These are phyloP conservation scores for Rhopalosiphum maidis DNA, from an alignment of 1,140 invertebrate species.

Conservation along the genomic window DNA sequence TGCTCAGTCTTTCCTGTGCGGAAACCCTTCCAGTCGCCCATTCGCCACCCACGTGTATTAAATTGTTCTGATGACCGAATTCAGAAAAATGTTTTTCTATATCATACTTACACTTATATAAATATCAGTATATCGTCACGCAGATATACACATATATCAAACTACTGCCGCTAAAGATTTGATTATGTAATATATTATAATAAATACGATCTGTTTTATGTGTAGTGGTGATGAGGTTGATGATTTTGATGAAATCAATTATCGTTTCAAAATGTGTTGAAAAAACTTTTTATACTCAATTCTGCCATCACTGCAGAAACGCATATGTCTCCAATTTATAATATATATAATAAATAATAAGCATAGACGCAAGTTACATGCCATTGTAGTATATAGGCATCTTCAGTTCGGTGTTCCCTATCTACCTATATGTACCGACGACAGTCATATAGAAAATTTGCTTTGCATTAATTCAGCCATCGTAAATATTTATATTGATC, in stretches of 20 bases:
- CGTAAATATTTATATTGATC: neutral
- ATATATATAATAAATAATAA: neutral
- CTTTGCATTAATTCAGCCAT: neutral
- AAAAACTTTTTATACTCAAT: neutral
- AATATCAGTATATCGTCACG: too few species aligned
- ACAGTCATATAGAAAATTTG: neutral
- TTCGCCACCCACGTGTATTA: neutral
- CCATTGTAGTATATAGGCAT: neutral
- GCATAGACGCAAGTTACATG: neutral
- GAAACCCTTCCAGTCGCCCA: neutral
- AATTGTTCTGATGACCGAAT: neutral
- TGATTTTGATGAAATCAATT: neutral
- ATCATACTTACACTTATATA: neutral
- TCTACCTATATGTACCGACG: too few species aligned
- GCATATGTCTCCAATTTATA: neutral
- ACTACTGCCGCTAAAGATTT: neutral
- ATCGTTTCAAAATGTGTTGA: neutral
- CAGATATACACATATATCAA: neutral
- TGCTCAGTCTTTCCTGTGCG: neutral
- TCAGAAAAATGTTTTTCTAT: neutral
- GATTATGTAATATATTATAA: neutral
- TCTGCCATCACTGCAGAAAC: neutral
- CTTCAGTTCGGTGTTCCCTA: too few species aligned
- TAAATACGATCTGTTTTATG: neutral
- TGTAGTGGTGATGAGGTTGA: neutral